A percentile compares a stretch with the other conserved stretches of the same genome.
Evolutionary conservation across 2,113 vertebrate species (phyloP).

Genomic region (Papio anubis): DNA sequence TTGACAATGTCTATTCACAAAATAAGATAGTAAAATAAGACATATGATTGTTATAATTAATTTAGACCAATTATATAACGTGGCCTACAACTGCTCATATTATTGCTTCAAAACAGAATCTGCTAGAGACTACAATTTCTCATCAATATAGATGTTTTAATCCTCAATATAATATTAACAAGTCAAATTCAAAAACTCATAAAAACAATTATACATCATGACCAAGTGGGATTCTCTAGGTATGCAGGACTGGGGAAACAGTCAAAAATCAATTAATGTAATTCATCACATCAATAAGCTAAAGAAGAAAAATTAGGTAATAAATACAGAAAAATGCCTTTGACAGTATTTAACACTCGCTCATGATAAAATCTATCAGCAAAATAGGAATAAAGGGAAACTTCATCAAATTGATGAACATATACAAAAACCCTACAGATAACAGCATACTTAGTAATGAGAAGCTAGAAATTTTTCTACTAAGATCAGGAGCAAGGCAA

Average conservation of each 20-base stretch:
- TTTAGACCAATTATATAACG: background rate
- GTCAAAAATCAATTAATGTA: background rate
- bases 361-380: background rate
- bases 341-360: background rate
- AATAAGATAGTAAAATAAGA: background rate
- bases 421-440: background rate
- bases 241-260: background rate
- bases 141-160: background rate
- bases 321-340: background rate
- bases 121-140: too few relatives aligned
- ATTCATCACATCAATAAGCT: background rate
- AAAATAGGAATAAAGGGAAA: background rate
- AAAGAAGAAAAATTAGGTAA: background rate
- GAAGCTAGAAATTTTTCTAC: background rate
- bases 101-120: background rate
- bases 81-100: rapidly evolving
- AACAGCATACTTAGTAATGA: background rate
- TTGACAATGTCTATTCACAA: background rate
- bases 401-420: background rate
- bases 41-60: background rate
- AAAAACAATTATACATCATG: background rate
- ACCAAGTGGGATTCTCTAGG: background rate
- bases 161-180: background rate
- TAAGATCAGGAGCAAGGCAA: background rate
- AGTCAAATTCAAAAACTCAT: background rate